Evolutionary conservation across 2,113 vertebrate species (phyloP), one percentile per base, ranked within the genome.

Genomic region (Atherinomorus stipes): DNA sequence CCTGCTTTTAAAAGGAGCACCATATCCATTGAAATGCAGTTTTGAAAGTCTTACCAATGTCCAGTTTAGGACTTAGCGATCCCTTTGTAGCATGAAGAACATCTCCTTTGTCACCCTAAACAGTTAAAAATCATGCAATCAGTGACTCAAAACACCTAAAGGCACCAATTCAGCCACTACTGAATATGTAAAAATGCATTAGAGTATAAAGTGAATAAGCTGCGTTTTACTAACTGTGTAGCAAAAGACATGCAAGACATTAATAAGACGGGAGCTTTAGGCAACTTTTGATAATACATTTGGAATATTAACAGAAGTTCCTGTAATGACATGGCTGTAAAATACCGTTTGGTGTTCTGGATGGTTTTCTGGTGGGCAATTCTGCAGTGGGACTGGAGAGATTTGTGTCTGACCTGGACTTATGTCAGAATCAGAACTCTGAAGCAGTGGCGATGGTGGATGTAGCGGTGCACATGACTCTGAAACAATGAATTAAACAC

Each of bases 11-110:
- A 1, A 16, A 52, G 50, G 4, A 15, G 2, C n/a, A n/a, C n/a
- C n/a, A n/a, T n/a, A n/a, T n/a, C n/a, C n/a, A n/a, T n/a, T 18
- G 37, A 34, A 21, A 4, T 59, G 15, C 7, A 49, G 51, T 0
- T 54, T 34, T n/a, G 4, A 59, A 31, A 53, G 16, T 76, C 65
- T 81, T 82, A 90, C 89, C 65, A 4, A 37, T 47, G 22, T 62
- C 40, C 13, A 60, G 8, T 25, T 64, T 23, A 57, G 40, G 21
- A 64, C 64, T 71, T 19, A 37, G 9, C 40, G 70, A 25, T 19
- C 16, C n/a, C 11, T 4, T 2, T 22, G 15, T 8, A 47, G 56
- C 45, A 45, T n/a, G 34, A 0, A 34, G 2, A 7, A 15, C 11
- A 44, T 76, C 38, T 72, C 26, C 52, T 58, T 58, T 19, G 21